Evolutionary conservation across 2,888 invertebrate species (phyloP), one percentile per base, ranked within the genome.

Genomic region (Synergus gifuensis): DNA sequence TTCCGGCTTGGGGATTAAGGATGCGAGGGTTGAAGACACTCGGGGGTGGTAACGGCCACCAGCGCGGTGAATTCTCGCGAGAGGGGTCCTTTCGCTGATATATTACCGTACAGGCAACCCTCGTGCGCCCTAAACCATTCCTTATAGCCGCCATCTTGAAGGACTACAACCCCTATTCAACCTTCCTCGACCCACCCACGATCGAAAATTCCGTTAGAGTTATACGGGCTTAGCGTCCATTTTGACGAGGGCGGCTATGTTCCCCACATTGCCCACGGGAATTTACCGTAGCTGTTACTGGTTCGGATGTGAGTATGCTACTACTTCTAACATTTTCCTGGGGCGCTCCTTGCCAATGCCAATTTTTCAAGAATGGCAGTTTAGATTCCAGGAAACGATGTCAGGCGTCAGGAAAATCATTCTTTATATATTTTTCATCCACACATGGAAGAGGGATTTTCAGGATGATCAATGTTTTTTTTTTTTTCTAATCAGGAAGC

Each of bases 151-250:
- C 92, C 92, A 92, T 92, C 90, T 92, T 92, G 91, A 90, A 89
- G 90, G 90, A 90, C 89, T 90, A 87, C 88, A 88, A 85, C 82
- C 87, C 86, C 73, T 73, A 40, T 73, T 86, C 81, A 79, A 82
- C 82, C 82, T 76, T 83, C 85, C 83, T 85, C 81, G 80, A 81
- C 88, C 91, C 91, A 89, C 91, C 91, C 90, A 91, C 91, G 90
- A 91, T 92, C 91, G 91, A 90, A 91, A 92, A 92, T 92, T 91
- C 91, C 89, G 91, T 92, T 92, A 91, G 91, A 91, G 90, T 91
- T 91, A 91, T 91, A 89, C 89, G 89, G 90, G 90, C 89, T 91
- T 91, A 91, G 91, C 90, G 91, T 92, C 92, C 92, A 92, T 92
- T 92, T 92, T 92, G 91, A 91, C 90, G 90, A 89, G 90, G 90